Conservation (phyloP, 2,888 invertebrate species). For the Acrocera orbiculus region DNA sequence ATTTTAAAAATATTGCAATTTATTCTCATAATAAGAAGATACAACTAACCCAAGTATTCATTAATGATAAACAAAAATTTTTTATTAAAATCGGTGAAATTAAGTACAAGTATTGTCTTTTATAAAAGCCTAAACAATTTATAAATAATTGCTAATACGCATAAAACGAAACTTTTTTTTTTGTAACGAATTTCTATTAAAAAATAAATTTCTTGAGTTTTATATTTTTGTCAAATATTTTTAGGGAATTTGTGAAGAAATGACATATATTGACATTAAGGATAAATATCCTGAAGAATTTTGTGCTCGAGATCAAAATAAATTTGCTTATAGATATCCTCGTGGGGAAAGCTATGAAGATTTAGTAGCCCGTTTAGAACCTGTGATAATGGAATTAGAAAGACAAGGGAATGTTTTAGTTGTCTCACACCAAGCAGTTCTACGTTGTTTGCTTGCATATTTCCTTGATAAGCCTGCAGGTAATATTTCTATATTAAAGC, state of each 20-base stretch:
- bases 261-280: slow-evolving; percentile 96
- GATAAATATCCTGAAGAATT: slow-evolving; percentile 90
- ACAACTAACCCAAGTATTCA: too few species aligned
- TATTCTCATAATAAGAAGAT: too few species aligned
- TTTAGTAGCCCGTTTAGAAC: slow-evolving; percentile 90
- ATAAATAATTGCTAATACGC: too few species aligned
- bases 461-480: slow-evolving; percentile 91
- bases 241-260: slow-evolving; percentile 96
- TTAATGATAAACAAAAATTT: too few species aligned
- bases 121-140: too few species aligned
- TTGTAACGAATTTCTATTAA: not conserved
- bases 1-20: too few species aligned
- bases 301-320: slow-evolving; percentile 86
- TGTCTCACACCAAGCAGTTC: slow-evolving; percentile 92
- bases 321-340: slow-evolving; percentile 87
- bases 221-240: slow-evolving; percentile 1
- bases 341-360: slow-evolving; percentile 95
- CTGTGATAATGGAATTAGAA: slow-evolving; percentile 98
- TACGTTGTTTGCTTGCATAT: slow-evolving; percentile 90
- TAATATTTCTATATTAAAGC: slow-evolving; percentile 23
- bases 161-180: too few species aligned
- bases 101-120: too few species aligned
- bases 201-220: slow-evolving; percentile 25
- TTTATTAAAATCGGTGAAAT: too few species aligned
- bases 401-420: slow-evolving; percentile 91